Evolutionary conservation across 1,140 invertebrate genomes (phyloP), one percentile per base, ranked within the genome.

Genomic region (Ceratosolen fusciceps): DNA sequence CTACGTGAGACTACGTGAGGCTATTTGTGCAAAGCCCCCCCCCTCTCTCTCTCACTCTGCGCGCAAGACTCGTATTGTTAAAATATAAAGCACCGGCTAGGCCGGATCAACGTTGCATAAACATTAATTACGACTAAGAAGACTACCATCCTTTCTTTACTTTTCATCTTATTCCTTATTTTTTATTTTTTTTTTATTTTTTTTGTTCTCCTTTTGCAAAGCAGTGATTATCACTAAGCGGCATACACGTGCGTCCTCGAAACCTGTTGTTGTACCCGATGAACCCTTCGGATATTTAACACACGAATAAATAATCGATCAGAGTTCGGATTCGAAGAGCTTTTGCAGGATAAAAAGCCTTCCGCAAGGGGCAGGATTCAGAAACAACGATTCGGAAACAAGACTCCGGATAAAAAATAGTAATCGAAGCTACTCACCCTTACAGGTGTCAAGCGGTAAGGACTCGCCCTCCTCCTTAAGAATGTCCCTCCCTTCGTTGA

Each of bases 371-470:
- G n/a, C n/a, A n/a, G n/a, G n/a, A n/a, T n/a, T n/a, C n/a, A n/a
- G n/a, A n/a, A n/a, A n/a, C n/a, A n/a, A n/a, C n/a, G n/a, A n/a
- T n/a, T n/a, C n/a, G n/a, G n/a, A n/a, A n/a, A n/a, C n/a, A n/a
- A n/a, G n/a, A n/a, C n/a, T n/a, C n/a, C n/a, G n/a, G n/a, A n/a
- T n/a, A n/a, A n/a, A n/a, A n/a, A n/a, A n/a, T n/a, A n/a, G n/a
- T n/a, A n/a, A n/a, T n/a, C n/a, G n/a, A n/a, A n/a, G n/a, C 21
- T 21, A 76, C 75, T 77, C 65, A 77, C 75, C 65, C 65, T 77
- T 70, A 7, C 49, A 77, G 31, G 14, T 14, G 26, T 31, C 31
- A n/a, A 29, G 31, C 37, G n/a, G n/a, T n/a, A n/a, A 24, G 26
- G 19, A 54, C n/a, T 73, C 43, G 54, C 31, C 54, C 49, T 73